Base-by-base conservation (phyloP, 2,797 vertebrate genomes). In the Taenioides sp. region DNA sequence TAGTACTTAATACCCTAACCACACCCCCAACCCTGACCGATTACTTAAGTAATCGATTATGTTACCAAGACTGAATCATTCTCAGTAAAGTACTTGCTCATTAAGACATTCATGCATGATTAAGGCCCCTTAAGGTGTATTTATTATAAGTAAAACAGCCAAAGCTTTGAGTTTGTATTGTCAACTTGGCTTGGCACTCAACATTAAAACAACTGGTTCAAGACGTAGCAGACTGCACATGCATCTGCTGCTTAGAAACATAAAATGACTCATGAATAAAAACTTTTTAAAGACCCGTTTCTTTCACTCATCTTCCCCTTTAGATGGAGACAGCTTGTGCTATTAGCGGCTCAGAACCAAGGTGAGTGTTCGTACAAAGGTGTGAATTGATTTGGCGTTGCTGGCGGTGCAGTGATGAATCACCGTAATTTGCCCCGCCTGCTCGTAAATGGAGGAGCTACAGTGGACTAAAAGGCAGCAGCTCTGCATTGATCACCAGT, bases 341-440 rank as follows among this genome's bases (percentile, higher is more conserved):
- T 72, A 31, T 67, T 75, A 77, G 79, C 78, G 64, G 66, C 47
- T 69, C 73, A 65, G 37, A 67, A 69, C 76, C 49, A 70, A 43
- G 43, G 69, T 37, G 22, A 68, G 77, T 78, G 74, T 47, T 49
- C 52, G 77, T 72, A 71, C 69, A 69, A 76, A 68, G 71, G 71
- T 68, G 71, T 74, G 83, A 86, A 84, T 78, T 78, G 86, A 88
- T 88, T 87, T 70, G 73, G 77, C 79, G 62, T 72, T 60, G 75
- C 82, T 81, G 73, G 83, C 84, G 68, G 67, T 69, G 84, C 81
- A 70, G 83, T 86, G 89, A 93, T 92, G 80, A 92, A 93, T 93
- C 81, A 81, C 82, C 75, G 74, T 83, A 75, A 92, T 92, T 91
- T 88, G 75, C 69, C 61, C 37, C 75, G 86, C 80, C 77, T 34